Percentiles rank a stretch among this genome's conserved stretches.
Conservation (phyloP, 2,113 vertebrate species). For the Tupaia chinensis region DNA sequence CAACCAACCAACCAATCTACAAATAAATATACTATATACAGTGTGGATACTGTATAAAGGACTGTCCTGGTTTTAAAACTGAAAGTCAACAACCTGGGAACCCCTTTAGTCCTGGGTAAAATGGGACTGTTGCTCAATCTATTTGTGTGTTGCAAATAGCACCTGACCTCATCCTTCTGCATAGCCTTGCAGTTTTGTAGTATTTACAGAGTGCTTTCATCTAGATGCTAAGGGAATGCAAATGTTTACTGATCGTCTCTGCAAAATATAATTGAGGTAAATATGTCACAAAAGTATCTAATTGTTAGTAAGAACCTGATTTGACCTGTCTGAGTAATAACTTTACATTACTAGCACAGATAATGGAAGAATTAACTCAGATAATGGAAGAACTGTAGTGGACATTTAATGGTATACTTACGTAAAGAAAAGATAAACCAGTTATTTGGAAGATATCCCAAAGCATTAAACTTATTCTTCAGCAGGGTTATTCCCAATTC, state of each 20-base stretch:
- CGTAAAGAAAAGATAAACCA: slow-evolving; percentile 47
- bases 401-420: slow-evolving; percentile 59
- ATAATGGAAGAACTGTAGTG: slow-evolving; percentile 55
- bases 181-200: neutral
- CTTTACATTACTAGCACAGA: slow-evolving; percentile 53
- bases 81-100: neutral
- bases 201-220: slow-evolving; percentile 65
- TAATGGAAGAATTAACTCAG: slow-evolving; percentile 64
- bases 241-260: slow-evolving; percentile 65
- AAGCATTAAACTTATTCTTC: slow-evolving; percentile 60
- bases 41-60: neutral
- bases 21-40: slow-evolving; percentile 25
- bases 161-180: slow-evolving; percentile 24
- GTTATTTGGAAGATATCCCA: slow-evolving; percentile 57
- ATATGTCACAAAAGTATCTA: slow-evolving; percentile 62
- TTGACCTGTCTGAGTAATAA: slow-evolving; percentile 52
- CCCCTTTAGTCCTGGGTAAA: neutral
- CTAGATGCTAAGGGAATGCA: slow-evolving; percentile 36
- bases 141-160: slow-evolving; percentile 25
- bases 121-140: neutral
- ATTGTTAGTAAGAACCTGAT: slow-evolving; percentile 63
- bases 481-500: slow-evolving; percentile 25
- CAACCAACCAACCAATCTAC: slow-evolving; percentile 19
- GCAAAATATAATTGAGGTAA: slow-evolving; percentile 65
- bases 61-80: slow-evolving; percentile 58